These are phyloP conservation scores for Brachynemurus nebulosus DNA, from an alignment of 2,888 invertebrate genomes.

Conservation along the genomic window DNA sequence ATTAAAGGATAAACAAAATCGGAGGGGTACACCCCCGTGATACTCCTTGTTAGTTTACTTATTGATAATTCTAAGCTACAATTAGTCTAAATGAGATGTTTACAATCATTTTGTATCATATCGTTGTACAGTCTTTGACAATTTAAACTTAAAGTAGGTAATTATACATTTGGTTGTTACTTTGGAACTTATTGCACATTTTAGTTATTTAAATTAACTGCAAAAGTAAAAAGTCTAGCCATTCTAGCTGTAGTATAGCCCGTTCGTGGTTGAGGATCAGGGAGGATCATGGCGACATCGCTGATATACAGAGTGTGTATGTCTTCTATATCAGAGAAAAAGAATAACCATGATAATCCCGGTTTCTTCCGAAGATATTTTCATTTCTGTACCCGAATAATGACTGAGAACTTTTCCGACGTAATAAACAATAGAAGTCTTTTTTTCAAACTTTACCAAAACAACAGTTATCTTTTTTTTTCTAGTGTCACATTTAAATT, in stretches of 20 bases:
- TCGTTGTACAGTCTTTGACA: not conserved
- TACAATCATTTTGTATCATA: not conserved
- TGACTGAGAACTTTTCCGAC: conserved; percentile 4
- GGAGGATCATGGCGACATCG: conserved; percentile 3
- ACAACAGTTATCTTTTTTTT: conserved; percentile 3
- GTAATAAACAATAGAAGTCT: conserved; percentile 7
- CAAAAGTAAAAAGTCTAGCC: conserved; percentile 4
- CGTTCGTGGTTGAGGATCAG: conserved; percentile 3
- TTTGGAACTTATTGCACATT: conserved; percentile 8
- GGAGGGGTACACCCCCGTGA: too few relatives aligned
- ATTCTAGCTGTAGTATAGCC: conserved; percentile 1
- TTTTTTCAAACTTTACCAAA: conserved; percentile 11
- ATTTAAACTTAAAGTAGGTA: conserved; percentile 8
- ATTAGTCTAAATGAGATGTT: conserved; percentile 5
- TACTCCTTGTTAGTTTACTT: conserved; percentile 8
- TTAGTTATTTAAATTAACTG: conserved; percentile 2
- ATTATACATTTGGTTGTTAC: conserved; percentile 7
- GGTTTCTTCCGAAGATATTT: conserved; percentile 9
- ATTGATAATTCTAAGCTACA: conserved; percentile 7
- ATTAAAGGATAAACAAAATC: too few relatives aligned
- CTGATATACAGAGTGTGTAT: conserved; percentile 3
- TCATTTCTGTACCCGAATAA: not conserved
- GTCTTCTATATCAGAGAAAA: conserved; percentile 8
- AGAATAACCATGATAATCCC: conserved; percentile 1
- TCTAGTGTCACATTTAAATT: conserved; percentile 5